Base-by-base conservation (phyloP, 2,888 invertebrate species). In the Drosophila melanosoma region DNA sequence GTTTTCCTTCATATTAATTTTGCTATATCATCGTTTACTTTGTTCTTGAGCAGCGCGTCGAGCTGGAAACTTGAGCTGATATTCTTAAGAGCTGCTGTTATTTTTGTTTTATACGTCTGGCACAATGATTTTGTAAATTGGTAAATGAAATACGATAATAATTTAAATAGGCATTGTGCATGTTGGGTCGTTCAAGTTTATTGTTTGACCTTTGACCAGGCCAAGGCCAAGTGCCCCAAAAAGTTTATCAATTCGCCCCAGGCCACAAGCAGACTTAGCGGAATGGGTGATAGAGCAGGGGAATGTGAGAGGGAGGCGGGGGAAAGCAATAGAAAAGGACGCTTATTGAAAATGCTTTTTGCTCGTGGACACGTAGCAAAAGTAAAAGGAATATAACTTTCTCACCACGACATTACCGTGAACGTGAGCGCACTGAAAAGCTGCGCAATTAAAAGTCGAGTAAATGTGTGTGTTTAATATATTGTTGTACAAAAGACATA, bases 321-420 rank as follows among this genome's bases (percentile, higher is more conserved):
- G 23, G 8, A 23, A 4, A 2, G 23, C 15, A 23, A 15, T 15
- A 8, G 45, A 45, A 54, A 63, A 65, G 36, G 72, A 67, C 79
- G 74, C 38, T 84, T 88, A 84, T 84, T 84, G 83, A 84, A 84
- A 84, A 84, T 89, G 90, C 87, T 83, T 89, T 81, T 86, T 68
- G 74, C 80, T 69, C 81, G 68, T 68, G 87, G 72, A 76, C 83
- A 84, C 83, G 90, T 84, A 84, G 72, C 83, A 67, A 69, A 56
- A 52, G 64, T 70, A 81, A 80, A 69, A 74, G 74, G 68, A 78
- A 78, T 79, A 79, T 82, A 82, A 78, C 82, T 78, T 78, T 78
- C 61, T 62, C 57, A 68, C 67, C 65, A 68, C 81, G 66, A 83
- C 73, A 71, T 69, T 66, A 17, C 49, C 40, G 48, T 10, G 74